Base-by-base conservation (phyloP, 2,888 invertebrate genomes). In the Anoplius nigerrimus region DNA sequence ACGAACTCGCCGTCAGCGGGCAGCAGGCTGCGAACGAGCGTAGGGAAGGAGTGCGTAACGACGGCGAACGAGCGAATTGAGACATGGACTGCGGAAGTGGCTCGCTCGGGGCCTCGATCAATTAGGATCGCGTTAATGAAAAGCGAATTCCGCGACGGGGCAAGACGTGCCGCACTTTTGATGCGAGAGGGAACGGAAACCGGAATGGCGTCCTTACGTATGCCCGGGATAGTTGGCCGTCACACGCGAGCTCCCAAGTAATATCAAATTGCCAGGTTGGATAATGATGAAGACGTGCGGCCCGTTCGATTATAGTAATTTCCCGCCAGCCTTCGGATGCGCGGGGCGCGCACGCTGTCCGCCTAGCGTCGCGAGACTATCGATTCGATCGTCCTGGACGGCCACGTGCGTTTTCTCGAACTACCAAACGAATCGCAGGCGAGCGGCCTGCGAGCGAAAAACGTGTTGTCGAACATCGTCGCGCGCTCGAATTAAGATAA, bases 251-350 rank as follows among this genome's bases (percentile, higher is more conserved):
- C 56, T 34, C 43, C 21, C 43, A 20, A 67, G 21, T 51, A 59
- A 66, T 18, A 51, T 48, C 6, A 45, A 48, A 66, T 69, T 66
- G 42, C 52, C 52, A 15, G 51, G 48, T 53, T 55, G 48, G 34
- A 48, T 27, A 22, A 48, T 16, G 13, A 43, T 52, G 22, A 51
- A 66, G 45, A 27, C 21, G 21, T 27, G 16, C 8, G 46, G 21
- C 24, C n/a, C 56, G 42, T 55, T 20, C 48, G 27, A 75, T 70
- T 62, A 70, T 45, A 56, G 64, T 64, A 68, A 77, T 70, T 76
- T 70, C 57, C 57, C 43, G 60, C 59, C 20, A 55, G 24, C 52
- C 45, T 53, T 20, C 52, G n/a, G 65, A 62, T 21, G 56, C 63
- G 66, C 63, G 61, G 45, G 55, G 22, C 42, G 43, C 6, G 27